These are phyloP conservation scores for Fratercula arctica DNA, from an alignment of 2,797 vertebrate genomes.

Conservation along the genomic window DNA sequence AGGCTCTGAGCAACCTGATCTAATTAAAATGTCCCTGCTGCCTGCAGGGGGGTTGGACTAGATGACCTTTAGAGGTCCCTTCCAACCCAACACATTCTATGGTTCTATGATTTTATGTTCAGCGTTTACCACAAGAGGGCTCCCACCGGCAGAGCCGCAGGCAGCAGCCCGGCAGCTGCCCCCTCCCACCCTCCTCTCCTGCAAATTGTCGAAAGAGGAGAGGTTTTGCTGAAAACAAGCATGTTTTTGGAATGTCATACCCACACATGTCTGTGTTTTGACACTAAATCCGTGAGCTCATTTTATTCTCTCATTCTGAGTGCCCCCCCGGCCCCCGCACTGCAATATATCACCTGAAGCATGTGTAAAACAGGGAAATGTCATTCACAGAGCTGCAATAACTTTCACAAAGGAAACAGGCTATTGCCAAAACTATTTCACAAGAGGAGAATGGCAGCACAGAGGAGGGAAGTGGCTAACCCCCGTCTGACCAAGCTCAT, in stretches of 20 bases:
- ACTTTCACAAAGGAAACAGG: neutral
- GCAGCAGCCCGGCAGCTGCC: neutral
- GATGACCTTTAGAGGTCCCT: too few relatives aligned
- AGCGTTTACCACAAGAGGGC: neutral
- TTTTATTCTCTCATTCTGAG: neutral
- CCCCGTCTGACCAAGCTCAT: neutral
- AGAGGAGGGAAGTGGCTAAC: neutral
- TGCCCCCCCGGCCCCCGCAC: fast-evolving
- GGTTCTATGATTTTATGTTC: neutral
- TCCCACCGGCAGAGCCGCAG: neutral
- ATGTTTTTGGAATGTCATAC: neutral
- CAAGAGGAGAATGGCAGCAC: neutral
- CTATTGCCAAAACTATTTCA: neutral
- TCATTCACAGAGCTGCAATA: neutral
- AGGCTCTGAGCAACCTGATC: too few relatives aligned
- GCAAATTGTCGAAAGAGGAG: fast-evolving
- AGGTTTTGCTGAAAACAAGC: neutral
- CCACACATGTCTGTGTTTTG: neutral
- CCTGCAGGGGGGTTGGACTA: too few relatives aligned
- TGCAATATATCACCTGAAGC: neutral
- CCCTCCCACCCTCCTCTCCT: neutral
- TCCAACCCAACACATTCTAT: too few relatives aligned
- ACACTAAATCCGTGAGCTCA: neutral
- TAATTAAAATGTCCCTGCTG: too few relatives aligned
- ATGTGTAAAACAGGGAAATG: neutral